Conservation (phyloP, 2,113 vertebrate species). For the Heliornis fulica region DNA sequence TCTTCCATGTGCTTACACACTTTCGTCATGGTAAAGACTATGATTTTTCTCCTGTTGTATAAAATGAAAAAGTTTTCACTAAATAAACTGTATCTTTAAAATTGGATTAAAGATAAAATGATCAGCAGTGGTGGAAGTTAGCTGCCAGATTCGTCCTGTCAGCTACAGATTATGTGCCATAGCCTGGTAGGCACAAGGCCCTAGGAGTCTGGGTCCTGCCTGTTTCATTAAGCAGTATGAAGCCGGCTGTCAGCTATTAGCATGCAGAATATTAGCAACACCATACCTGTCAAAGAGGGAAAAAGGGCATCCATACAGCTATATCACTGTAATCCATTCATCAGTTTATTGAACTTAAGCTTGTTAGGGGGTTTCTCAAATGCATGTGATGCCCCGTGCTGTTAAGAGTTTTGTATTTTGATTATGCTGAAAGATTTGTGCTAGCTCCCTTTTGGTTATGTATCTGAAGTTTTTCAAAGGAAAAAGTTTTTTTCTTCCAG, state of each 20-base stretch:
- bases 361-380: not conserved
- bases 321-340: constrained; percentile 18
- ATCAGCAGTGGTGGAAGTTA: not conserved
- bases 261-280: constrained; percentile 10
- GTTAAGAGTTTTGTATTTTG: constrained; percentile 18
- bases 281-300: not conserved
- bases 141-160: not conserved
- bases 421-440: constrained; percentile 24
- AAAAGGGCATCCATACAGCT: not conserved
- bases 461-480: constrained; percentile 11
- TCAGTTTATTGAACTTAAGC: constrained; percentile 42
- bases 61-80: not conserved
- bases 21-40: not conserved
- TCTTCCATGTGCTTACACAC: rapidly evolving
- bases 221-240: constrained; percentile 25
- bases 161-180: not conserved
- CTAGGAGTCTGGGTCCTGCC: not conserved
- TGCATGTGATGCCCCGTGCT: not conserved
- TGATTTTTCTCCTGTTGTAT: not conserved
- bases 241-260: not conserved
- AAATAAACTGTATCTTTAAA: not conserved
- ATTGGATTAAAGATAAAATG: not conserved
- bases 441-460: not conserved
- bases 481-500: not conserved
- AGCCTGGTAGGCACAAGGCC: not conserved